Evolutionary conservation across 1,140 invertebrate genomes (phyloP).

Genomic region (Ptiloglossa arizonensis): DNA sequence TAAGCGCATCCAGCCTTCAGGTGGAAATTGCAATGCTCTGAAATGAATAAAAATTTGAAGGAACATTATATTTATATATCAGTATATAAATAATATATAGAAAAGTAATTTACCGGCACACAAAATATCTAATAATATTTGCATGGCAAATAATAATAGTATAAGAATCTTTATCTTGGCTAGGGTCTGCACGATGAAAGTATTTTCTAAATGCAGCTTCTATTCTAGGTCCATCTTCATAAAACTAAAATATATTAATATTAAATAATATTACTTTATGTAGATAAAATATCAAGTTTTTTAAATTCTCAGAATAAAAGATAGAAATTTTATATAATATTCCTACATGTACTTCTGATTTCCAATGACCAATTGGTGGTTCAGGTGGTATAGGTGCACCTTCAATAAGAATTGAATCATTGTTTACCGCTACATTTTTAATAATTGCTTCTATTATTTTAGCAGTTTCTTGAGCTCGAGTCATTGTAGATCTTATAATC

Average conservation of each 20-base stretch:
- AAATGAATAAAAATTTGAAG: conserved; percentile 71
- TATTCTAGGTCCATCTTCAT: conserved; percentile 96
- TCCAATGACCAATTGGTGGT: conserved; percentile 93
- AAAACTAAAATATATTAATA: conserved; percentile 86
- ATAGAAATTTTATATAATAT: conserved; percentile 8
- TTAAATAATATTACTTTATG: conserved; percentile 15
- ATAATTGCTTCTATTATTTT: conserved; percentile 89
- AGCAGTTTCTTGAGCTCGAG: conserved; percentile 94
- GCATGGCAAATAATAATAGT: conserved; percentile 98
- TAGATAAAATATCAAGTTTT: background rate
- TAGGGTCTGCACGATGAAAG: conserved; percentile 93
- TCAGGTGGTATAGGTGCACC: conserved; percentile 97
- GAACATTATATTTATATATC: background rate
- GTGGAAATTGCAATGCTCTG: conserved; percentile 97
- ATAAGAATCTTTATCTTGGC: conserved; percentile 92
- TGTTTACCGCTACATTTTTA: conserved; percentile 82
- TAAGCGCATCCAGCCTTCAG: conserved; percentile 97
- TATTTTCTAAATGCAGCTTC: conserved; percentile 98
- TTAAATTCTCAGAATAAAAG: conserved; percentile 9
- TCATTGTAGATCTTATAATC: conserved; percentile 95
- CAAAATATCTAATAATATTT: conserved; percentile 99
- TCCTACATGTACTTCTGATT: conserved; percentile 89
- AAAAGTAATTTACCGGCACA: conserved; percentile 89
- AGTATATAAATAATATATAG: conserved; percentile 9
- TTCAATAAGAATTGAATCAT: conserved; percentile 89